A percentile compares a stretch with the other conserved stretches of the same genome.
These are phyloP conservation scores for Clistopyga incitator DNA, from an alignment of 2,888 invertebrate species.

Conservation along the genomic window DNA sequence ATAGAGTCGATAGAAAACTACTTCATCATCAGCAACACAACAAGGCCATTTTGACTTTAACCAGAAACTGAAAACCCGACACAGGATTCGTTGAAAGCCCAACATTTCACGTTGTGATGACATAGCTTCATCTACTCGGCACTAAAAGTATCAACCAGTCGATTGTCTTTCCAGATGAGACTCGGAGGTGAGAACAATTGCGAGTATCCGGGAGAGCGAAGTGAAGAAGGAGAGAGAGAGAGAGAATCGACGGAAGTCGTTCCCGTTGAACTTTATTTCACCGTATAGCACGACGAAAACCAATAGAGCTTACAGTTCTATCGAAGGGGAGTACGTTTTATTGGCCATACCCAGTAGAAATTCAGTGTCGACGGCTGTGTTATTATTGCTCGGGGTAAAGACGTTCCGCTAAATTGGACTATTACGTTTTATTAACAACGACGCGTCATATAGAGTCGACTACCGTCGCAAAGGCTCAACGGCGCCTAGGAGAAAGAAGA, in stretches of 20 bases:
- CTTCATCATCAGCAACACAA: too few species aligned
- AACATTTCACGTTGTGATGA: neutral
- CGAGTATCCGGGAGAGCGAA: constrained; percentile 48
- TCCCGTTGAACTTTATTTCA: constrained; percentile 67
- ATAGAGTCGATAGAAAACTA: too few species aligned
- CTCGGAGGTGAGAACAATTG: constrained; percentile 64
- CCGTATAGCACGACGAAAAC: constrained; percentile 57
- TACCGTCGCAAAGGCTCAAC: neutral
- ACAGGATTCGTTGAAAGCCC: neutral
- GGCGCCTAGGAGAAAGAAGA: neutral
- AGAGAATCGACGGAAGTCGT: constrained; percentile 68
- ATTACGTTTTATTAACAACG: constrained; percentile 15
- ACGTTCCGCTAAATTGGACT: constrained; percentile 28
- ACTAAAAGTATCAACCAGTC: constrained; percentile 53
- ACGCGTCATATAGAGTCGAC: neutral
- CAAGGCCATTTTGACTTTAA: too few species aligned
- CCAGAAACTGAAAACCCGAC: too few species aligned
- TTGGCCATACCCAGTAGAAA: constrained; percentile 36
- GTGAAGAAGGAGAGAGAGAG: constrained; percentile 32
- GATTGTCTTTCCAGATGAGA: constrained; percentile 58
- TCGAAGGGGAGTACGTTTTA: constrained; percentile 48
- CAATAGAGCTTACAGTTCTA: constrained; percentile 67
- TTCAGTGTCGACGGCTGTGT: constrained; percentile 27
- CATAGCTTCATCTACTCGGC: constrained; percentile 33
- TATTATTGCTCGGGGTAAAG: constrained; percentile 21